Percentiles rank a stretch among this genome's conserved stretches.
Conservation (phyloP, 2,113 vertebrate species). For the Channa argus region DNA sequence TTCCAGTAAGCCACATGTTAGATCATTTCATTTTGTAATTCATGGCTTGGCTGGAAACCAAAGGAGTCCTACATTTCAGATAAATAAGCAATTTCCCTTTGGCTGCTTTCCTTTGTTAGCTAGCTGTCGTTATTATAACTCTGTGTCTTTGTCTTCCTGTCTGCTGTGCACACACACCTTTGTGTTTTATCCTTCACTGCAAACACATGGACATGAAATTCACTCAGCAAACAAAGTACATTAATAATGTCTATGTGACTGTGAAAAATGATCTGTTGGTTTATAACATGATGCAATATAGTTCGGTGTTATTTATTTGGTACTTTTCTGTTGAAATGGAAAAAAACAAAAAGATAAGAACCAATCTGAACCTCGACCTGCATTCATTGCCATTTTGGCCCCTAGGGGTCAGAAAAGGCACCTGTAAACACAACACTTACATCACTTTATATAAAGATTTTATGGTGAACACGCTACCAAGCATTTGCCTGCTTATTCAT, state of each 20-base stretch:
- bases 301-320: background rate
- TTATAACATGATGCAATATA: background rate
- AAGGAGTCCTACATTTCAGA: slow-evolving; percentile 36
- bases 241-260: slow-evolving; percentile 3
- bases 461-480: background rate
- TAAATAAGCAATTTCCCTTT: slow-evolving; percentile 61
- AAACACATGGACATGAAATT: slow-evolving; percentile 1
- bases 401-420: background rate
- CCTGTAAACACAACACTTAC: background rate
- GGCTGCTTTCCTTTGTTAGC: slow-evolving; percentile 52
- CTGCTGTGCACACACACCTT: slow-evolving; percentile 41
- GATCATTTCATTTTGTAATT: slow-evolving; percentile 48
- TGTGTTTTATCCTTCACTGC: slow-evolving; percentile 16
- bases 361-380: background rate
- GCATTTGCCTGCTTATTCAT: background rate
- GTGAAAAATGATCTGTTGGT: background rate
- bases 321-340: background rate
- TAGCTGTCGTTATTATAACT: slow-evolving; percentile 17
- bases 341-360: background rate
- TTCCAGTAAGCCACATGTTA: slow-evolving; percentile 27
- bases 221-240: background rate
- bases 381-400: background rate
- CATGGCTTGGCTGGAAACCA: slow-evolving; percentile 40
- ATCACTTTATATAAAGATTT: background rate
- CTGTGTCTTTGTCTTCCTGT: slow-evolving; percentile 16